phyloP scores from a whole-genome alignment of 2,797 vertebrate species.

The Adrianichthys oophorus region DNA sequence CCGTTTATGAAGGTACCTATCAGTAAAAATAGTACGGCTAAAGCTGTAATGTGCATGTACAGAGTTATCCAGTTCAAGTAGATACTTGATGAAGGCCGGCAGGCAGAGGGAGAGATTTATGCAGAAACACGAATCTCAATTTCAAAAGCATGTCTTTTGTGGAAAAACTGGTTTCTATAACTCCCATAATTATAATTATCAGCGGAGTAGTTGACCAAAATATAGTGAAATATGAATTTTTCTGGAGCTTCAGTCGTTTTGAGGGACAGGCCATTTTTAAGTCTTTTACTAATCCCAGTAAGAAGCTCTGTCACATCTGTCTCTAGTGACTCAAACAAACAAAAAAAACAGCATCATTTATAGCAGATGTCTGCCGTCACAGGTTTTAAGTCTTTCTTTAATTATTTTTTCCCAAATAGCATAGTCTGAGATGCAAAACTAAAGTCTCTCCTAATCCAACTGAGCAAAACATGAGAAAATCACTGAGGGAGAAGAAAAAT shows the following conservation, averaged over 20 bases:
- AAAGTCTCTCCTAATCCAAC: conserved; percentile 34
- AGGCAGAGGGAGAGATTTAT: conserved; percentile 11
- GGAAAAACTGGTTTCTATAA: conserved; percentile 43
- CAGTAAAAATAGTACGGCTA: background rate
- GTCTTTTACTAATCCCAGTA: conserved; percentile 55
- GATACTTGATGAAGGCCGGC: conserved; percentile 8
- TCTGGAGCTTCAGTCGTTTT: conserved; percentile 43
- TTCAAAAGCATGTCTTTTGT: conserved; percentile 24
- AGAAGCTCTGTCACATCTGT: conserved; percentile 56
- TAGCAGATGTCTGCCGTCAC: conserved; percentile 13
- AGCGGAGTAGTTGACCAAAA: conserved; percentile 62
- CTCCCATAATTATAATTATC: conserved; percentile 29
- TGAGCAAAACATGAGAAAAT: conserved; percentile 20
- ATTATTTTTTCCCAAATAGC: conserved; percentile 18
- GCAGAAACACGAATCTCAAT: background rate
- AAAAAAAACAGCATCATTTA: conserved; percentile 26
- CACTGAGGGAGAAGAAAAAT: conserved; percentile 8
- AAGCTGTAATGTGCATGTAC: conserved; percentile 2
- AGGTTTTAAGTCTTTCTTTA: background rate
- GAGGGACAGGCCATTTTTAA: conserved; percentile 46
- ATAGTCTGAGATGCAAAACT: conserved; percentile 41
- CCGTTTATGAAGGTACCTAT: background rate
- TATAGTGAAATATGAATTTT: conserved; percentile 52
- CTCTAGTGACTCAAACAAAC: conserved; percentile 26
- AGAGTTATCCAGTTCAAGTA: conserved; percentile 11